Evolutionary conservation across 2,113 vertebrate species (phyloP), one percentile per base, ranked within the genome.

Genomic region (Rhegmatorhina hoffmannsi): DNA sequence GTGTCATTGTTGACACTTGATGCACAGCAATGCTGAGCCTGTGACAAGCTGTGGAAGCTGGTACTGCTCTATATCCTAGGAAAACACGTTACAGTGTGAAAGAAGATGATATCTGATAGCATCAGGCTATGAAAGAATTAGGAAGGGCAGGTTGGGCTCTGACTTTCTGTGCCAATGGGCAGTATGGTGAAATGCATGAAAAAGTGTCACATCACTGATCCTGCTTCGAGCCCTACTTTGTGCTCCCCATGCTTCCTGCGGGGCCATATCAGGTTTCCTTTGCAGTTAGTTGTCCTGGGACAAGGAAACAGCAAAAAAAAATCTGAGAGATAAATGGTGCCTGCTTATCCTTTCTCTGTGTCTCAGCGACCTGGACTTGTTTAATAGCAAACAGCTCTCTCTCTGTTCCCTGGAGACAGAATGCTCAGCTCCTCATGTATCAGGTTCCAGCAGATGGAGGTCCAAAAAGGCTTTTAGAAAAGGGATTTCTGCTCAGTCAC

Each of bases 381-480:
- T 87, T 89, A 76, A 73, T 1, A 17, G n/a, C 36, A 11, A 3
- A 76, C 74, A 91, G 58, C 60, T 92, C 73, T 91, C 43, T n/a
- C 17, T 53, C 66, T 79, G 70, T 66, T 83, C 77, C 49, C 68
- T 64, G 52, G 79, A 93, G 56, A 76, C 46, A 63, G 55, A 92
- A 49, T 3, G 18, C 69, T 59, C 47, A 81, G 25, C 29, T 55
- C 49, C 68, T 90, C 56, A 38, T 10, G 8, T 86, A 89, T 58
- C 82, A 33, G 33, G 28, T 95, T 95, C 76, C 79, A 81, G 74
- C 74, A 92, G 89, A 82, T 0, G 0, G 53, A 47, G 63, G 78
- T 95, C 92, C 89, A 90, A 95, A 96, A 96, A 93, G 56, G 62
- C 83, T 93, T 95, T 95, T 68, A 84, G 82, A 55, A 62, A 40